Percentiles rank a stretch among this genome's conserved stretches.
Evolutionary conservation across 2,888 invertebrate genomes (phyloP).

Genomic region (Chydorus sphaericus): DNA sequence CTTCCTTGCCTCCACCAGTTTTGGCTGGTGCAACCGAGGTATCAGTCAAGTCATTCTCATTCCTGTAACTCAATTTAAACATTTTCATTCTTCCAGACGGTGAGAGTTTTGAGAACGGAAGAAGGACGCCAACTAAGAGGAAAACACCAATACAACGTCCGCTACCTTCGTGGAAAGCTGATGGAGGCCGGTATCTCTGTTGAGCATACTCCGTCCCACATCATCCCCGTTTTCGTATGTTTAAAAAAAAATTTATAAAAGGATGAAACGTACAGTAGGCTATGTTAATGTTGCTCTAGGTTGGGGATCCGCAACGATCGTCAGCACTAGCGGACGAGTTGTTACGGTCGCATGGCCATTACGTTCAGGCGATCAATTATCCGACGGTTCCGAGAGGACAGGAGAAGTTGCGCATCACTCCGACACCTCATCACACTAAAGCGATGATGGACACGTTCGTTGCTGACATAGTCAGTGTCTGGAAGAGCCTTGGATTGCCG

Average conservation of each 20-base stretch:
- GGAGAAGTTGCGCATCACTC: slow-evolving; percentile 82
- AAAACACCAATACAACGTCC: slow-evolving; percentile 71
- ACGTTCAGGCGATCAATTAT: slow-evolving; percentile 94
- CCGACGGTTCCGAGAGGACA: slow-evolving; percentile 87
- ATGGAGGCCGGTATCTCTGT: slow-evolving; percentile 68
- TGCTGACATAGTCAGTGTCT: slow-evolving; percentile 59
- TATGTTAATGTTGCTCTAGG: slow-evolving; percentile 32
- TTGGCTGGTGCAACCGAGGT: slow-evolving; percentile 64
- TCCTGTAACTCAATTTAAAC: background rate
- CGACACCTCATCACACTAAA: slow-evolving; percentile 80
- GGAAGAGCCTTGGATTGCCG: slow-evolving; percentile 58
- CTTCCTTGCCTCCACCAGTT: slow-evolving; percentile 85
- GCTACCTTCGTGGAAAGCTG: slow-evolving; percentile 62
- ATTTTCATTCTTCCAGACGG: slow-evolving; percentile 36
- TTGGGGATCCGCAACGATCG: slow-evolving; percentile 71
- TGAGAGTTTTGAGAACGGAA: slow-evolving; percentile 66
- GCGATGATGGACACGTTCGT: slow-evolving; percentile 72
- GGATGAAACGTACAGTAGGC: no score
- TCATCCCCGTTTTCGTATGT: slow-evolving; percentile 73
- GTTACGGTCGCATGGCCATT: slow-evolving; percentile 71
- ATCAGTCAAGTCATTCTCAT: background rate
- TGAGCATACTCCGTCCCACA: slow-evolving; percentile 82
- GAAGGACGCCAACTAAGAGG: slow-evolving; percentile 66
- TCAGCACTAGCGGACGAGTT: slow-evolving; percentile 69
- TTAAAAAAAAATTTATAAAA: background rate